Conservation (phyloP, 2,113 vertebrate genomes). For the Manacus vitellinus region DNA sequence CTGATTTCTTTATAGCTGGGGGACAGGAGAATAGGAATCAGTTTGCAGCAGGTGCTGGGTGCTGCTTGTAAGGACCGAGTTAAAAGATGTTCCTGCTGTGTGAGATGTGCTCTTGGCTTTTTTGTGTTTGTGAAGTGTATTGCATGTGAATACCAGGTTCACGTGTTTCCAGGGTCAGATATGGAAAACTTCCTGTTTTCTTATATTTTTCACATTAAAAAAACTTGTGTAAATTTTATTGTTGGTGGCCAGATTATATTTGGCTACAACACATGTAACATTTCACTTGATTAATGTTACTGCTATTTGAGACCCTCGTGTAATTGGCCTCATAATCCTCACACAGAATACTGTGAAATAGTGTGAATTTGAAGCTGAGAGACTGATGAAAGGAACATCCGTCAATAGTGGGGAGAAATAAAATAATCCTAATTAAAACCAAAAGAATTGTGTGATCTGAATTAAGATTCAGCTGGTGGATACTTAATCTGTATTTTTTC, state of each 20-base stretch:
- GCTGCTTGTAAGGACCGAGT: background rate
- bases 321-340: background rate
- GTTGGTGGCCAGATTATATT: background rate
- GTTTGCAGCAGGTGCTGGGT: background rate
- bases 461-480: background rate
- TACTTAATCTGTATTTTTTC: background rate
- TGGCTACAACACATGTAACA: background rate
- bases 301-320: background rate
- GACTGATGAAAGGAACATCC: background rate
- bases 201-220: background rate
- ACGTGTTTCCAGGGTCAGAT: background rate
- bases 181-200: background rate
- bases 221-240: background rate
- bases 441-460: background rate
- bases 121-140: background rate
- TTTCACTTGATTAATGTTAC: background rate
- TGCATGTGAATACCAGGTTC: background rate
- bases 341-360: background rate
- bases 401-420: background rate
- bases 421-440: slow-evolving; percentile 13
- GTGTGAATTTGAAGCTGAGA: background rate
- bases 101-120: background rate
- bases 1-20: background rate
- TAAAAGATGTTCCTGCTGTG: background rate
- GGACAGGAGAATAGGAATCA: background rate